Conservation (phyloP, 1,140 invertebrate species). For the Zaprionus kolodkinae region DNA sequence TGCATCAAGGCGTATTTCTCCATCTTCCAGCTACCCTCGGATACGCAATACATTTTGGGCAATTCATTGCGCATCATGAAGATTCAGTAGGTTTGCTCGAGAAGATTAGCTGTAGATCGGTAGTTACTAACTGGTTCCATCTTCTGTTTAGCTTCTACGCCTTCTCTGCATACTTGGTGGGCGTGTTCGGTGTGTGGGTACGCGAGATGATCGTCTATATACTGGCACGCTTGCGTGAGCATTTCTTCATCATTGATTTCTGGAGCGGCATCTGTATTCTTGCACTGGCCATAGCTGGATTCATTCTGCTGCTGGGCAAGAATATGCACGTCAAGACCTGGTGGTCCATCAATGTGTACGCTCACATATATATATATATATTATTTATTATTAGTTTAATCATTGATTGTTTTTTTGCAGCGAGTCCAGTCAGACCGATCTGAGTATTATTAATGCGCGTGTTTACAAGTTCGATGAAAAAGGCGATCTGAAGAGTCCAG, state of each 20-base stretch:
- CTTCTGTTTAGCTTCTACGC: conserved; percentile 61
- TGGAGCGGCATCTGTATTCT: conserved; percentile 77
- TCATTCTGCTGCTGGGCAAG: conserved; percentile 66
- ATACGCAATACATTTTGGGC: conserved; percentile 66
- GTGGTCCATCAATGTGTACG: conserved; percentile 81
- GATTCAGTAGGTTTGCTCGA: conserved; percentile 57
- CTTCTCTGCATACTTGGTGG: conserved; percentile 67
- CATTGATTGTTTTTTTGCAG: conserved; percentile 22
- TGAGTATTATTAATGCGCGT: conserved; percentile 71
- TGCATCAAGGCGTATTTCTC: conserved; percentile 65
- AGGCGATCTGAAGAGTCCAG: conserved; percentile 64
- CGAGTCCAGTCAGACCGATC: conserved; percentile 69
- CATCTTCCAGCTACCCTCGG: conserved; percentile 58
- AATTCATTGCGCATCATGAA: conserved; percentile 67
- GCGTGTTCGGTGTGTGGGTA: conserved; percentile 68
- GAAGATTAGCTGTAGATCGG: neutral
- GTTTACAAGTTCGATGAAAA: conserved; percentile 75
- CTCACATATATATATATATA: neutral
- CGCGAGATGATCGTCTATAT: conserved; percentile 76
- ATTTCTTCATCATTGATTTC: conserved; percentile 81
- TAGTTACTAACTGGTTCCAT: neutral
- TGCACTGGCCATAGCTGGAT: conserved; percentile 65
- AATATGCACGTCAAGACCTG: conserved; percentile 70
- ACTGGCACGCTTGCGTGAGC: conserved; percentile 61
- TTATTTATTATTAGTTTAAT: neutral